A percentile compares a stretch with the other conserved stretches of the same genome.
Evolutionary conservation across 2,113 vertebrate genomes (phyloP).

Genomic region (Anas platyrhynchos): DNA sequence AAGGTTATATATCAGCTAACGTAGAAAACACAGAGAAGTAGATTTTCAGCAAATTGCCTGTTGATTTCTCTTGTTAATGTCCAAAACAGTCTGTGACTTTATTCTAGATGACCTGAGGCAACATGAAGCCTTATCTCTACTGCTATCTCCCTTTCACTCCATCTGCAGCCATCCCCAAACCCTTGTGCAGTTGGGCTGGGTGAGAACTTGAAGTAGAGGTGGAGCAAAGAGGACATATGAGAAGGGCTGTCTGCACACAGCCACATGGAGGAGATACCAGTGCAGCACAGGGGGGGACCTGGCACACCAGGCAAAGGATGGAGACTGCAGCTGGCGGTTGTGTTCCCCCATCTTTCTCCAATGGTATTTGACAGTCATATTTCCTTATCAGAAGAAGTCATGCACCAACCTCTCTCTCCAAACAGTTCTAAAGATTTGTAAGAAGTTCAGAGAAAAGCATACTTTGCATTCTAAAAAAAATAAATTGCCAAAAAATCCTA

Average conservation of each 20-base stretch:
- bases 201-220: not conserved
- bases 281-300: not conserved
- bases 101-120: not conserved
- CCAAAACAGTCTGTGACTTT: not conserved
- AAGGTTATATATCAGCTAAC: not conserved
- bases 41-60: not conserved
- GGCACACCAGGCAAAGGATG: not conserved
- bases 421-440: not conserved
- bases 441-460: not conserved
- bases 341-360: not conserved
- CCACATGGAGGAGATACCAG: not conserved
- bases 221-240: not conserved
- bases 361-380: not conserved
- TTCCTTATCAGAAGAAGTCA: not conserved
- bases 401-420: not conserved
- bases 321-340: not conserved
- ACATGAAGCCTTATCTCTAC: not conserved
- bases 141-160: not conserved
- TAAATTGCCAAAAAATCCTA: not conserved
- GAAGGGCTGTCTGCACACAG: not conserved
- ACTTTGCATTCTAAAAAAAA: not conserved
- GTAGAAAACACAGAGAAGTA: not conserved
- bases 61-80: not conserved
- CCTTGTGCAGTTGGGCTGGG: not conserved
- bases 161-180: not conserved